Evolutionary conservation across 2,888 invertebrate species (phyloP), one percentile per base, ranked within the genome.

Genomic region (Nomada ruficornis): DNA sequence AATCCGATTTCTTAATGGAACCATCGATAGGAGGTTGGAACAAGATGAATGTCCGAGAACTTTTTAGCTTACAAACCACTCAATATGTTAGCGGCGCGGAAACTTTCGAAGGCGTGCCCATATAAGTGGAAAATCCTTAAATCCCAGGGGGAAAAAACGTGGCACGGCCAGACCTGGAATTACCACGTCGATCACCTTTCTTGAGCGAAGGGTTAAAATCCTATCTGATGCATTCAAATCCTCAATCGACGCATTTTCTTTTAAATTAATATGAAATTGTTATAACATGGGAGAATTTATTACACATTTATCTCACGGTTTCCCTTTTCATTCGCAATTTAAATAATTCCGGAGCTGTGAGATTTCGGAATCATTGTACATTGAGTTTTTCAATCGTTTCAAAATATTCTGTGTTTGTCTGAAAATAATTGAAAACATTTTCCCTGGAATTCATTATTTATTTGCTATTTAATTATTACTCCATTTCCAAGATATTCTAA

Each of bases 121-220:
- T 69, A 60, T 60, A 75, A 68, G 65, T 59, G 71, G 80, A 82
- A 86, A 86, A 86, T 86, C 73, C 80, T 62, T 42, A 70, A 77
- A 79, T 76, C 65, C 73, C 57, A 9, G 20, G 11, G 26, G 50
- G 60, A 79, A 82, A 79, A 80, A 86, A 77, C 36, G 5, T 77
- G 72, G 59, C 59, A 44, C 50, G 23, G 20, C 63, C 63, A 70
- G 73, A 84, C 54, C 55, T n/a, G 54, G 79, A 69, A 80, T 81
- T 81, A 80, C 54, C 73, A 54, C 59, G 84, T 86, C 84, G 80
- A 86, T 86, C 86, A 78, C 42, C 20, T 23, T 60, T 60, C 54
- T 62, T 15, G 71, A 29, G 11, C 26, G 67, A 74, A 57, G 55
- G 60, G 65, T 57, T 69, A 29, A 71, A 63, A 76, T 76, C 82